Evolutionary conservation across 1,140 invertebrate genomes (phyloP), one percentile per base, ranked within the genome.

Genomic region (Asbolus verrucosus): DNA sequence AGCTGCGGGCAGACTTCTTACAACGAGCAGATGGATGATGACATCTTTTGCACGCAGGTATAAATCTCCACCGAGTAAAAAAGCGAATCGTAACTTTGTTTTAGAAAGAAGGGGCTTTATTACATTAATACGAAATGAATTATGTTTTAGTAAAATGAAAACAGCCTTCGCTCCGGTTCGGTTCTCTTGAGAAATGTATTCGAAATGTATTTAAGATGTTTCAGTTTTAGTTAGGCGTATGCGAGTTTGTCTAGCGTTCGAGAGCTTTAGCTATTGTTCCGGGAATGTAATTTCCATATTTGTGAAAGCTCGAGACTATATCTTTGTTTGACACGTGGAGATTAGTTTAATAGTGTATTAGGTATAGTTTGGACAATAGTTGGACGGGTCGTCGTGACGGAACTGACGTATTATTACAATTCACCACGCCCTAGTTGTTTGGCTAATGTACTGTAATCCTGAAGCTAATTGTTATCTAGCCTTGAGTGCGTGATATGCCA

Each of bases 401-500:
- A 54, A 54, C 46, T 27, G n/a, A n/a, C n/a, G 21, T 54, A 27
- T 38, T 62, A 63, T 33, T 63, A 63, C 41, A 16, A 46, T 16
- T 46, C 41, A 41, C 61, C 61, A 63, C 61, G 39, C 61, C 61
- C 61, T 63, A 63, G 33, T 63, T 63, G 61, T 63, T 63, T 18
- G 4, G 15, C 39, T 63, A 63, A 63, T 63, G 61, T 62, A 62
- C 59, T 15, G 33, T 59, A 27, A 24, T 59, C 30, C 6, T 33
- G 19, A 8, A 14, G 14, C 13, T 31, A 50, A 59, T 31, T 63
- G 61, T 63, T 63, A 63, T 63, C 61, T 63, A 24, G 14, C 61
- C 61, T 63, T 63, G 61, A 41, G 61, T 63, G 24, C 18, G 30
- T 63, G 61, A 63, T 63, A 39, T 38, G 61, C 31, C 61, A 38